Base-by-base conservation (phyloP, 2,888 invertebrate genomes). In the Thereva nobilitata region DNA sequence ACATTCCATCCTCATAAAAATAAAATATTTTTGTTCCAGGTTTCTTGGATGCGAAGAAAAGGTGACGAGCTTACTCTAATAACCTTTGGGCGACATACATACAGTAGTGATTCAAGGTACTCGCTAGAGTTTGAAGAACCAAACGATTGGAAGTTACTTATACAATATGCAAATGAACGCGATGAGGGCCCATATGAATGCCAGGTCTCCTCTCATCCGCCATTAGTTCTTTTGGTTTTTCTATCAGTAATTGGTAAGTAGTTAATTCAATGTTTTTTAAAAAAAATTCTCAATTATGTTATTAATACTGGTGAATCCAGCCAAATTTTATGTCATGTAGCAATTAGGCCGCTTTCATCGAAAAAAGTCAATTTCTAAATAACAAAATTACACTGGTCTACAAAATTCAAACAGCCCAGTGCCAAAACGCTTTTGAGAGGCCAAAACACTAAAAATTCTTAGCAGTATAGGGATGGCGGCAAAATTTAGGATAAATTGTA, bases 121-220 rank as follows among this genome's bases (percentile, higher is more conserved):
- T 86, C 87, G 4, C 79, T 89, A 63, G 87, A 86, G 67, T 88
- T 88, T 76, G 86, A 88, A 73, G 86, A 86, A 67, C 90, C 90
- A 6, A 89, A 90, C 75, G 87, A 91, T 77, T 91, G 91, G 91
- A 86, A 89, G 70, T 83, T 91, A 67, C 84, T 86, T 70, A 87
- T 91, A 65, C 86, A 87, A 77, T 89, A 87, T 76, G 88, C 89
- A 71, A 88, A 88, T 67, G 89, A 89, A 76, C 83, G 88, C 65
- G 91, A 91, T 76, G 87, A 89, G 70, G 91, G 91, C n/a, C 86
- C 84, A 73, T 91, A 90, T 79, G 91, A 90, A 79, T 91, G 90
- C 74, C 90, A 90, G 82, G 88, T 91, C 71, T 90, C 89, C n/a
- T 86, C 88, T 12, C 90, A 90, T 79, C 90, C 90, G 6, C 89